A percentile compares a stretch with the other conserved stretches of the same genome.
These are phyloP conservation scores for Columba janthina DNA, from an alignment of 2,113 vertebrate species.

Conservation along the genomic window DNA sequence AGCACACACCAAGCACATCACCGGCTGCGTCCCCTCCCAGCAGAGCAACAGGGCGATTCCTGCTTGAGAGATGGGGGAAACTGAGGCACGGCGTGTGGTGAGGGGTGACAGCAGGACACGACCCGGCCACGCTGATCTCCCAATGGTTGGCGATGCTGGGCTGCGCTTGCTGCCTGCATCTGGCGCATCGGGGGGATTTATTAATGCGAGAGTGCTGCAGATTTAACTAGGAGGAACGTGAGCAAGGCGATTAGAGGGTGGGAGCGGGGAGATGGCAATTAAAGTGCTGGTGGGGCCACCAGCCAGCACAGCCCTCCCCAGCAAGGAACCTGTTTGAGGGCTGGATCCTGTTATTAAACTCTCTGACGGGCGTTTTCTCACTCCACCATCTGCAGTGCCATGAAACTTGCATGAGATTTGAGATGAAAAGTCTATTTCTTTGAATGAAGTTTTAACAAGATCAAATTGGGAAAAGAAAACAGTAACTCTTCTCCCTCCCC, in stretches of 20 bases:
- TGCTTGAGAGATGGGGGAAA: neutral
- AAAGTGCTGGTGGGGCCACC: neutral
- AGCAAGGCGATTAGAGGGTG: neutral
- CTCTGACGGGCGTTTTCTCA: neutral
- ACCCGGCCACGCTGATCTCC: neutral
- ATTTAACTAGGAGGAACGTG: neutral
- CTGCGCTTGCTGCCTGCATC: neutral
- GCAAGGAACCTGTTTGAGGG: neutral
- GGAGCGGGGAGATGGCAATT: neutral
- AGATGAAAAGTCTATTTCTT: slow-evolving; percentile 3
- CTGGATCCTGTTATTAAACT: neutral
- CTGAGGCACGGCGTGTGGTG: neutral
- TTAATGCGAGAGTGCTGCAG: neutral
- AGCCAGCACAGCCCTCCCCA: neutral
- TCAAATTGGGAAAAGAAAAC: slow-evolving; percentile 2
- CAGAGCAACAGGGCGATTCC: accelerated
- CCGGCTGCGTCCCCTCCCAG: neutral
- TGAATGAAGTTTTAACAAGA: slow-evolving; percentile 39
- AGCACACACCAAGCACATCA: too few species aligned
- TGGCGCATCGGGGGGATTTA: neutral
- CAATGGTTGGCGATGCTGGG: neutral
- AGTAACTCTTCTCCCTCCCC: neutral
- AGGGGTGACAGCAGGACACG: neutral
- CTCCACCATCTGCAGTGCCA: neutral
- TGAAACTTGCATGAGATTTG: slow-evolving; percentile 23